Evolutionary conservation across 2,797 vertebrate genomes (phyloP), one percentile per base, ranked within the genome.

Genomic region (Thunnus albacares): DNA sequence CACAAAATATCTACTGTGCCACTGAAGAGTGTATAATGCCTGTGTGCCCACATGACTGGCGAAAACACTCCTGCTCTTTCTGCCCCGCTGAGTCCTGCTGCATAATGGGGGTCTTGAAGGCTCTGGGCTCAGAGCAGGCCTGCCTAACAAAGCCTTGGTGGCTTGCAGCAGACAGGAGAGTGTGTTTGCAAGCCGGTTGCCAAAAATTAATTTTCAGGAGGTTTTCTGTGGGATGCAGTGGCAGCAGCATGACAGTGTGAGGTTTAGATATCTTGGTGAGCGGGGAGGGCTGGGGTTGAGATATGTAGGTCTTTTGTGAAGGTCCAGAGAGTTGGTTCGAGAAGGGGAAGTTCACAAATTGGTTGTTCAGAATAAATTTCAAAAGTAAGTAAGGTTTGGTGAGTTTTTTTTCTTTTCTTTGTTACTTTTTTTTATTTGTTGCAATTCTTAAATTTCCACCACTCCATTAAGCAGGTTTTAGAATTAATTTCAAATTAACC

Each of bases 61-160:
- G 92, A 93, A 95, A 95, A 95, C 94, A 94, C 94, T 95, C 94
- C 94, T 94, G 93, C 91, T 93, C 95, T 96, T 96, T 96, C 96
- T 96, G 94, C 95, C 96, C 95, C 93, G 94, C 93, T 96, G 95
- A 95, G 94, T 94, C 94, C 91, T 90, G 94, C 95, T 94, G 95
- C 93, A 96, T 96, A 96, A 95, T 96, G 94, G 95, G 92, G 94
- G 93, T 95, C 93, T 95, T 94, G 95, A 94, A 95, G 94, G 94
- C 94, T 95, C 92, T 86, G 89, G 93, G 95, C 94, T 95, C 94
- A 94, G 93, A 93, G 90, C 92, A 87, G 95, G 92, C 93, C 94
- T 91, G 93, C 92, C 93, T 96, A 96, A 96, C 95, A 96, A 96
- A 96, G 95, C 95, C 95, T 95, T 85, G 94, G 95, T 95, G 95